Evolutionary conservation across 2,113 vertebrate genomes (phyloP).

Genomic region (mouse (Mus musculus)): GRCm39 chr1:130442001-130442500

Average conservation of each 20-base stretch:
- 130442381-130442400: not conserved
- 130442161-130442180: not conserved
- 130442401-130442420: not conserved
- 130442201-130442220: not conserved
- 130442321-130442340: not conserved
- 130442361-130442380: not conserved
- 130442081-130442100: not conserved
- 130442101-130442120: not conserved
- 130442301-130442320: not conserved
- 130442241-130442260: not conserved
- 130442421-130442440: not conserved
- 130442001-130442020: too few relatives aligned
- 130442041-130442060: not conserved
- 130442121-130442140: not conserved
- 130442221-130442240: not conserved
- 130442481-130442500: not conserved
- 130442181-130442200: not conserved
- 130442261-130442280: not conserved
- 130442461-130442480: not conserved
- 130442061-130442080: not conserved
- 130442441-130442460: not conserved
- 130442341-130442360: not conserved
- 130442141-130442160: not conserved
- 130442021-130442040: too few relatives aligned
- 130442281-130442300: not conserved